Percentiles rank a stretch among this genome's conserved stretches.
Conservation (phyloP, 2,113 vertebrate genomes). For the Microcebus murinus region DNA sequence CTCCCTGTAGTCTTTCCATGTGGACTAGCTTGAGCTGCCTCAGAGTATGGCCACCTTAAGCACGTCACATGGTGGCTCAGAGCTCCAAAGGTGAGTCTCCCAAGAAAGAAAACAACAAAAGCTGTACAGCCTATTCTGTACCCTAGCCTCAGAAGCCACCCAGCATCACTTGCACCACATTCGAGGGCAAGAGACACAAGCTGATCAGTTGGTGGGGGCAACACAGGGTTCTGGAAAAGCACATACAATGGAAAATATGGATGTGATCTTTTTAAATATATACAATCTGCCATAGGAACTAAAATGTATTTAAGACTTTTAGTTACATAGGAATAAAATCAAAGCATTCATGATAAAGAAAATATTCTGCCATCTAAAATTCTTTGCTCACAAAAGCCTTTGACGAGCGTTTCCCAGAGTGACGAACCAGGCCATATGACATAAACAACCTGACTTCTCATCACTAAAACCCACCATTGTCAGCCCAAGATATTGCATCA, state of each 20-base stretch:
- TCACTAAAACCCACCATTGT: not conserved
- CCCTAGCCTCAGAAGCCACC: not conserved
- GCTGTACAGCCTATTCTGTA: not conserved
- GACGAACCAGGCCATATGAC: not conserved
- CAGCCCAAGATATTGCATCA: not conserved
- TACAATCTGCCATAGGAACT: not conserved
- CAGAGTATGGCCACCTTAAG: not conserved
- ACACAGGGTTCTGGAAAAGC: not conserved
- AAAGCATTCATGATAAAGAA: not conserved
- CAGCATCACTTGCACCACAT: no score
- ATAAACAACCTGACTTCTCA: not conserved
- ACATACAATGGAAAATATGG: not conserved
- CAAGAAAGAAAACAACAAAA: not conserved
- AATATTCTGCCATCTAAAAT: not conserved
- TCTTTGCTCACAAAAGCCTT: not conserved
- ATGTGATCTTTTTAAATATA: not conserved
- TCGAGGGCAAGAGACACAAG: not conserved
- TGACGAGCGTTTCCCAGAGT: not conserved
- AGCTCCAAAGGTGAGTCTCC: not conserved
- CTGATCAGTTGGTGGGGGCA: not conserved
- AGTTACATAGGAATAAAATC: not conserved
- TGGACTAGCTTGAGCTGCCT: not conserved
- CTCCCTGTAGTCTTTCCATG: not conserved
- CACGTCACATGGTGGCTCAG: not conserved
- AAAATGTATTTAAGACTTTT: not conserved